Evolutionary conservation across 2,888 invertebrate species (phyloP).

Genomic region (Cheilosia pagana): DNA sequence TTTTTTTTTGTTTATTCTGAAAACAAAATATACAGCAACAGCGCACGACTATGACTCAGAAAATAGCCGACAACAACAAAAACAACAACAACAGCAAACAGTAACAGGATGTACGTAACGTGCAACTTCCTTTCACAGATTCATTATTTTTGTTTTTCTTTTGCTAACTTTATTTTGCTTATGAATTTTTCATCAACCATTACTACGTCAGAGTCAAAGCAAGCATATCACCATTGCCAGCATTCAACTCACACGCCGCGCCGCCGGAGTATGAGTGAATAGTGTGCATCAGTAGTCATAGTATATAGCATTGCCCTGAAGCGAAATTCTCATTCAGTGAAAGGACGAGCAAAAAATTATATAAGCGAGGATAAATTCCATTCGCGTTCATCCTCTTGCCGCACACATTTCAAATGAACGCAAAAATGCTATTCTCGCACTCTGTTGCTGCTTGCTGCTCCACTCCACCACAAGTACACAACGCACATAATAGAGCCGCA

Average conservation of each 20-base stretch:
- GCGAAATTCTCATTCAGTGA: conserved; percentile 16
- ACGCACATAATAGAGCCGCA: conserved; percentile 45
- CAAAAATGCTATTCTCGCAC: conserved; percentile 22
- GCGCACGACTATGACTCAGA: background rate
- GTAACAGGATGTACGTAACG: conserved; percentile 32
- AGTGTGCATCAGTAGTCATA: conserved; percentile 30
- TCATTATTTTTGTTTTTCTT: conserved; percentile 11
- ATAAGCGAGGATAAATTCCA: conserved; percentile 20
- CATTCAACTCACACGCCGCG: background rate
- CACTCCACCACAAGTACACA: too few relatives aligned
- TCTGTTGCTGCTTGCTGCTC: conserved; percentile 1
- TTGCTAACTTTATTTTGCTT: conserved; percentile 26
- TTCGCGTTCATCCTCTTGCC: conserved; percentile 25
- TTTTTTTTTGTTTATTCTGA: background rate
- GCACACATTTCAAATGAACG: conserved; percentile 32
- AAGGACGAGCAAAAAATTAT: conserved; percentile 11
- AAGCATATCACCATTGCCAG: background rate
- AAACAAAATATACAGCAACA: background rate
- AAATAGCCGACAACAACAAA: background rate
- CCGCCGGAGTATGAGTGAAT: background rate
- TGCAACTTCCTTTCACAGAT: conserved; percentile 28
- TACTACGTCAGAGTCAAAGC: conserved; percentile 6
- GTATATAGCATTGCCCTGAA: background rate
- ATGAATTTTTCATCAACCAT: conserved; percentile 61
- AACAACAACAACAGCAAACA: conserved; percentile 1